Percentiles rank a stretch among this genome's conserved stretches.
phyloP scores from a whole-genome alignment of 1,140 invertebrate species.

The Pogonognathellus flavescens region DNA sequence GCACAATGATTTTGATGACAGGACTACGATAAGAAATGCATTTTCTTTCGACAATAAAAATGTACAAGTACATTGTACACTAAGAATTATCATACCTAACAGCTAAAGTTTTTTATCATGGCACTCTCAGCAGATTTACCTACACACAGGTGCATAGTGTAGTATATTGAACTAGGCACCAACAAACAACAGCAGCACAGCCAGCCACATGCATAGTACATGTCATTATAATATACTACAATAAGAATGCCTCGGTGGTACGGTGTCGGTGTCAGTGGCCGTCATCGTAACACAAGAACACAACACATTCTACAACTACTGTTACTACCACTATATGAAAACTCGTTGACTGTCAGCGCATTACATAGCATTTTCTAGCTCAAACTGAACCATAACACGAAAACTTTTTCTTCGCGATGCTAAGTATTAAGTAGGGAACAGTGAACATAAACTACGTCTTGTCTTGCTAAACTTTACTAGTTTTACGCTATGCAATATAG shows the following conservation, averaged over 20 bases:
- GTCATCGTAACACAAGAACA: conserved; percentile 7
- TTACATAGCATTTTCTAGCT: conserved; percentile 16
- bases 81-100: too few relatives aligned
- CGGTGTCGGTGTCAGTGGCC: conserved; percentile 20
- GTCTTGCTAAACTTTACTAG: too few relatives aligned
- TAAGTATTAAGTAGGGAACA: too few relatives aligned
- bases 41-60: background rate
- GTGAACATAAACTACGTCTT: too few relatives aligned
- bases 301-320: conserved; percentile 11
- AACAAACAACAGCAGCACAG: too few relatives aligned
- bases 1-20: conserved; percentile 31
- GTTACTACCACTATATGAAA: background rate
- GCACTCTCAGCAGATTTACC: background rate
- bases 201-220: too few relatives aligned
- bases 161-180: too few relatives aligned
- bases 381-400: conserved; percentile 20
- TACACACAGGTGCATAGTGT: too few relatives aligned
- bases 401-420: background rate
- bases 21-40: conserved; percentile 16
- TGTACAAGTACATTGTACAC: too few relatives aligned
- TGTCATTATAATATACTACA: too few relatives aligned
- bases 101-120: background rate
- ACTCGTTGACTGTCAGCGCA: conserved; percentile 13
- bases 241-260: too few relatives aligned
- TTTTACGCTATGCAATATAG: too few relatives aligned